phyloP scores from a whole-genome alignment of 2,113 vertebrate species.

The Ptyas mucosa region DNA sequence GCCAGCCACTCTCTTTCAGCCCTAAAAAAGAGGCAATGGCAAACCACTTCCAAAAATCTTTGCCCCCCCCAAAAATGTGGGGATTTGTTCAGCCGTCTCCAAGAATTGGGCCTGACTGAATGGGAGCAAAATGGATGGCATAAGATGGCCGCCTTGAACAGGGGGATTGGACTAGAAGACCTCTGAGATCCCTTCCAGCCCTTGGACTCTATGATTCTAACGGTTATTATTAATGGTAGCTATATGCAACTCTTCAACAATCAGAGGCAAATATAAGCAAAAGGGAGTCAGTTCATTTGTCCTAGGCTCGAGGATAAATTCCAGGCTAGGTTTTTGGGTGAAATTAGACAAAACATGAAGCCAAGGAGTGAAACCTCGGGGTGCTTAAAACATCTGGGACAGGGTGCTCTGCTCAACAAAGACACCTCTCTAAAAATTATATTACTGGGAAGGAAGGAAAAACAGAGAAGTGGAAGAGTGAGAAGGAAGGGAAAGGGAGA shows the following conservation, averaged over 20 bases:
- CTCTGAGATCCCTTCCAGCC: too few species aligned
- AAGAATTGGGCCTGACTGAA: too few species aligned
- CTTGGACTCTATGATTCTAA: too few species aligned
- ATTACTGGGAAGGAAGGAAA: neutral
- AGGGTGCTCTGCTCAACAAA: neutral
- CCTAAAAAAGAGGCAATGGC: too few species aligned
- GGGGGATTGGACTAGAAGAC: too few species aligned
- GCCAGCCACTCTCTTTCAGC: too few species aligned
- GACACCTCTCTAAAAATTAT: neutral
- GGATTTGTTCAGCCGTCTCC: too few species aligned
- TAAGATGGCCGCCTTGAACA: too few species aligned
- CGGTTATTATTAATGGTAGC: neutral
- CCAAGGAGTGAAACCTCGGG: neutral
- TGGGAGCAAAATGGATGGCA: too few species aligned
- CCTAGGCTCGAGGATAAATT: neutral
- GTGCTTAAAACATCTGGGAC: neutral
- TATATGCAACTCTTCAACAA: neutral
- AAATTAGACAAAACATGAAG: neutral
- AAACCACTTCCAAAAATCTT: too few species aligned
- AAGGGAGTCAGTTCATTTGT: too few species aligned
- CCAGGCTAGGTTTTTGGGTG: neutral
- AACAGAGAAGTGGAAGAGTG: neutral
- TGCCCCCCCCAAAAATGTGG: too few species aligned
- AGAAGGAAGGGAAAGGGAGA: neutral
- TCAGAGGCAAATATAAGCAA: neutral